Evolutionary conservation across 2,797 vertebrate species (phyloP).

Genomic region (Masticophis lateralis): DNA sequence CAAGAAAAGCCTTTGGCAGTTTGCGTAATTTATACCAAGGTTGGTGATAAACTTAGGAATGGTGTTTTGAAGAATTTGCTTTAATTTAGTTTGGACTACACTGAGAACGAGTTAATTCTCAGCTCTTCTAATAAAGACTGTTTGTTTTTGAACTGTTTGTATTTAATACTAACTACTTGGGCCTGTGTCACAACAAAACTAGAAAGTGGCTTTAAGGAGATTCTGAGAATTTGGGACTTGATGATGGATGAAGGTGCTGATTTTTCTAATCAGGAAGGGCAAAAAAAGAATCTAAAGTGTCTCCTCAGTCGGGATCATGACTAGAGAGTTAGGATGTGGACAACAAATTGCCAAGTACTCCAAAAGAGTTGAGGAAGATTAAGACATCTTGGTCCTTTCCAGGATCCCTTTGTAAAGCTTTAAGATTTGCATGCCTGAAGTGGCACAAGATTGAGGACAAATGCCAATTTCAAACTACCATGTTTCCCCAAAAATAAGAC

Average conservation of each 20-base stretch:
- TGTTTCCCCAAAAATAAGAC: no score
- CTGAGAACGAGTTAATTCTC: no score
- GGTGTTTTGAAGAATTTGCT: no score
- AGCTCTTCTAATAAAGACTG: no score
- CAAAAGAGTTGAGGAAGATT: background rate
- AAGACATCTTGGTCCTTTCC: background rate
- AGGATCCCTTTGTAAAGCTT: background rate
- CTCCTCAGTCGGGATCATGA: background rate
- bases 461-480: background rate
- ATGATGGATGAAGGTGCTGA: background rate
- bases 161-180: no score
- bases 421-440: background rate
- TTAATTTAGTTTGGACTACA: no score
- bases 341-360: background rate
- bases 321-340: background rate
- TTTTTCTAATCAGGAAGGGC: background rate
- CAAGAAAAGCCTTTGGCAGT: no score
- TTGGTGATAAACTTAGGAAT: no score
- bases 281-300: background rate
- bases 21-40: no score
- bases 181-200: background rate
- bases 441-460: background rate
- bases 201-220: background rate
- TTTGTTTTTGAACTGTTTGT: no score
- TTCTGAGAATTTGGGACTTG: background rate